phyloP scores from a whole-genome alignment of 92 coral and sea anemone genomes.

The Siderastrea radians region DNA sequence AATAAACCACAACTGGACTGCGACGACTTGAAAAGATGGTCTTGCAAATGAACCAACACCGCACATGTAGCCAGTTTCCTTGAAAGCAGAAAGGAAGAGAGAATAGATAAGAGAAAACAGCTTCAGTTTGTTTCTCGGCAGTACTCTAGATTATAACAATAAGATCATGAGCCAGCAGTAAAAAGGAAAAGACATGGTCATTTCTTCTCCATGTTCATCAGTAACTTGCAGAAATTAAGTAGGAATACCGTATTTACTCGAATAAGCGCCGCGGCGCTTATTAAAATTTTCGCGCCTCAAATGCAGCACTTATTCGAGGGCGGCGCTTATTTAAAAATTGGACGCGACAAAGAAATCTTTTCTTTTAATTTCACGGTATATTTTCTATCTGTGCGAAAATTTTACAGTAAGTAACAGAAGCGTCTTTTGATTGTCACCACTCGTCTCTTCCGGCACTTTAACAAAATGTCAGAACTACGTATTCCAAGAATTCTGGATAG shows the following conservation, averaged over 20 bases:
- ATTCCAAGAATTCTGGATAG: no score
- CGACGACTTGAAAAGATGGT: constrained; percentile 16
- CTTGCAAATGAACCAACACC: constrained; percentile 18
- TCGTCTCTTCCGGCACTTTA: no score
- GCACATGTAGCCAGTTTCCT: constrained; percentile 48
- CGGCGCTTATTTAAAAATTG: constrained; percentile 64
- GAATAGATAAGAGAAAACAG: not conserved
- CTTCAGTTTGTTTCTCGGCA: not conserved
- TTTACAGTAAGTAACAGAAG: no score
- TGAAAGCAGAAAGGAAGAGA: not conserved
- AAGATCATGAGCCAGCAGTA: not conserved
- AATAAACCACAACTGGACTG: constrained; percentile 14
- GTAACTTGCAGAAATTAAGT: no score
- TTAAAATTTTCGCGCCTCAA: constrained; percentile 53
- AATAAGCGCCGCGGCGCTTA: constrained; percentile 58
- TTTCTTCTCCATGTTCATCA: no score
- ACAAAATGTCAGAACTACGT: no score
- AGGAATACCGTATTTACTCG: constrained; percentile 37
- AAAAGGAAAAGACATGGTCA: no score
- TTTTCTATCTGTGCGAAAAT: no score
- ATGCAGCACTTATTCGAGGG: constrained; percentile 81
- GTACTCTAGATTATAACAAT: no score
- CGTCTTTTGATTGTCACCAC: no score
- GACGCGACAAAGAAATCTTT: not conserved
- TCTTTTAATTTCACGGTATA: no score